Evolutionary conservation across 2,797 vertebrate genomes (phyloP).

Genomic region (Characodon lateralis): DNA sequence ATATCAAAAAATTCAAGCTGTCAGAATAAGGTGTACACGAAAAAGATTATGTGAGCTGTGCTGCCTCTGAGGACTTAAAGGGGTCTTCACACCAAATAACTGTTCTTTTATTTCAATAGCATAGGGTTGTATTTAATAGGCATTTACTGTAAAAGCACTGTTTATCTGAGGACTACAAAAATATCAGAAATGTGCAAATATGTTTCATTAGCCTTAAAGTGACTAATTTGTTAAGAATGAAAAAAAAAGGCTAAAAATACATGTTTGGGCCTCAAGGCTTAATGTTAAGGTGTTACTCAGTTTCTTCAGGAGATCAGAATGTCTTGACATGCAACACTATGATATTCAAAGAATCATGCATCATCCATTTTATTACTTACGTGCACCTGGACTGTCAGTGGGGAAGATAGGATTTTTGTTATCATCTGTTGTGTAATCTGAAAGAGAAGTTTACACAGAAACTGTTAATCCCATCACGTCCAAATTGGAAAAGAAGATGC

Average conservation of each 20-base stretch:
- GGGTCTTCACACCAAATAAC: neutral
- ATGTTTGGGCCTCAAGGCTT: neutral
- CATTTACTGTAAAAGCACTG: too few species aligned
- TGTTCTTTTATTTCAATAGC: neutral
- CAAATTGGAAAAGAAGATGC: neutral
- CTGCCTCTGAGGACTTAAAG: neutral
- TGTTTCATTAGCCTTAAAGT: neutral
- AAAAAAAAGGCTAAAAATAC: neutral
- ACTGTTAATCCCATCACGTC: slow-evolving; percentile 11
- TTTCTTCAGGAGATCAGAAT: neutral
- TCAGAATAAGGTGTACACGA: neutral
- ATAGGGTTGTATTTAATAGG: neutral
- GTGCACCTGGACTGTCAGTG: slow-evolving; percentile 46
- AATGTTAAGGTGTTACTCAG: neutral
- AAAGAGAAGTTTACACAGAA: slow-evolving; percentile 16
- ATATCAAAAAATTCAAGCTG: neutral
- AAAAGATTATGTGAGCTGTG: neutral
- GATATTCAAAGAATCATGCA: neutral
- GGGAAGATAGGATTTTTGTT: slow-evolving; percentile 61
- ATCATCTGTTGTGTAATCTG: slow-evolving; percentile 71
- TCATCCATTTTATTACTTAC: slow-evolving; percentile 35
- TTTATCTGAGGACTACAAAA: neutral
- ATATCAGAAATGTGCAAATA: neutral
- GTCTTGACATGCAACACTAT: neutral
- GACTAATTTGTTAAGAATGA: neutral